Percentiles rank a stretch among this genome's conserved stretches.
phyloP scores from a whole-genome alignment of 2,888 invertebrate genomes.

The Dolichopus griseipennis region DNA sequence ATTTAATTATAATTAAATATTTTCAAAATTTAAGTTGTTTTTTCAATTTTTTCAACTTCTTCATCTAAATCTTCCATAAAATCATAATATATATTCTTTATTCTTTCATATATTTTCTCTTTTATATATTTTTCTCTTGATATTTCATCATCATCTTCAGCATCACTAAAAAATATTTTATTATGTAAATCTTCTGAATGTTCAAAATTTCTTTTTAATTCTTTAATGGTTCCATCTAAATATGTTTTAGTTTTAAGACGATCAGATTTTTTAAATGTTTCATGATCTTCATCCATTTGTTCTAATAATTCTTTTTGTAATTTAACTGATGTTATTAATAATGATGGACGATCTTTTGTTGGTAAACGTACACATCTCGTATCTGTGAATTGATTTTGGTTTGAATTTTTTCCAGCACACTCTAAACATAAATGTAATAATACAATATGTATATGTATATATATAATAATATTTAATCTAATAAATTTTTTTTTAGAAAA shows the following conservation, averaged over 20 bases:
- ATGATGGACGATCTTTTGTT: neutral
- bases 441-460: neutral
- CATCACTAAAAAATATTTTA: conserved; percentile 1
- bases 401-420: neutral
- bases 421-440: neutral
- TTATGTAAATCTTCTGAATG: conserved; percentile 4
- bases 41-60: neutral
- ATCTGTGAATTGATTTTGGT: conserved; percentile 3
- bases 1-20: too few relatives aligned
- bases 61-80: conserved; percentile 6
- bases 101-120: neutral
- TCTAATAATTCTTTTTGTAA: conserved; percentile 6
- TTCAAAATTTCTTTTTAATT: conserved; percentile 4
- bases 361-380: conserved; percentile 1
- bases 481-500: too few relatives aligned
- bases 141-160: neutral
- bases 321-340: neutral
- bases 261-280: neutral
- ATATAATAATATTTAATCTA: neutral
- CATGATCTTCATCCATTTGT: neutral
- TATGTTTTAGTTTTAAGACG: neutral
- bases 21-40: neutral
- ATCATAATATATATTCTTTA: neutral
- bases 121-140: neutral
- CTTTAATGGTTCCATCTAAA: neutral